phyloP scores from a whole-genome alignment of 2,113 vertebrate species.

The Choloepus hoffmanni region DNA sequence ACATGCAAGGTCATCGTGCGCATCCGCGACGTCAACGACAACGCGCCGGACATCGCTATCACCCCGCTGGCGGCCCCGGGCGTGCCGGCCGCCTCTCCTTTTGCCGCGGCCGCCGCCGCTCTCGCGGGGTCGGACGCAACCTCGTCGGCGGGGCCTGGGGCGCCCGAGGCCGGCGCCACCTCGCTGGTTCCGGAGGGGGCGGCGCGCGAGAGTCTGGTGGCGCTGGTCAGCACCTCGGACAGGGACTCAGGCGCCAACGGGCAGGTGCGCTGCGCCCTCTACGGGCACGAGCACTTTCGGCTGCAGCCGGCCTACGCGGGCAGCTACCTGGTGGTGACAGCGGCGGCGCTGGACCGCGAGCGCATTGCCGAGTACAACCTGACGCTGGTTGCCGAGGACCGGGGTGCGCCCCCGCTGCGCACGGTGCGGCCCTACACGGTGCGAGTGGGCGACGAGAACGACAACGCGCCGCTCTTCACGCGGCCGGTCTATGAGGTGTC shows the following conservation, averaged over 20 bases:
- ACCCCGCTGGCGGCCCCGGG: slow-evolving; percentile 92
- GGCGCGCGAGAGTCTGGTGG: slow-evolving; percentile 94
- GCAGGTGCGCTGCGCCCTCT: slow-evolving; percentile 94
- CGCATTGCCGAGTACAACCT: slow-evolving; percentile 94
- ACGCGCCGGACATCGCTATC: slow-evolving; percentile 94
- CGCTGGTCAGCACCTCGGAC: slow-evolving; percentile 96
- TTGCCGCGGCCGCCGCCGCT: slow-evolving; percentile 87
- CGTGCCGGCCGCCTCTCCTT: slow-evolving; percentile 81
- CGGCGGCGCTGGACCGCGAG: slow-evolving; percentile 91
- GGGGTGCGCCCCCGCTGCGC: slow-evolving; percentile 92
- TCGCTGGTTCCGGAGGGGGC: slow-evolving; percentile 88
- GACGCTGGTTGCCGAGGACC: slow-evolving; percentile 95
- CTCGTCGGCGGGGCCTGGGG: slow-evolving; percentile 75
- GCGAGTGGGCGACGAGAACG: slow-evolving; percentile 93
- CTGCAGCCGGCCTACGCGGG: slow-evolving; percentile 95
- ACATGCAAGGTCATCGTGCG: slow-evolving; percentile 95
- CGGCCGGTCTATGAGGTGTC: slow-evolving; percentile 92
- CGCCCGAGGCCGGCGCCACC: slow-evolving; percentile 75
- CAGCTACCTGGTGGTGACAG: slow-evolving; percentile 96
- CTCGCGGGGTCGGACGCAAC: slow-evolving; percentile 76
- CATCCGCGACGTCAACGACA: slow-evolving; percentile 96
- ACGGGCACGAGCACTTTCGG: slow-evolving; percentile 94
- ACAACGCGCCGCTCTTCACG: slow-evolving; percentile 93
- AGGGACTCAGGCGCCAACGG: slow-evolving; percentile 93
- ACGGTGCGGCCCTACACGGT: slow-evolving; percentile 92